Evolutionary conservation across 2,113 vertebrate species (phyloP), one percentile per base, ranked within the genome.

Genomic region (Microtus pennsylvanicus): DNA sequence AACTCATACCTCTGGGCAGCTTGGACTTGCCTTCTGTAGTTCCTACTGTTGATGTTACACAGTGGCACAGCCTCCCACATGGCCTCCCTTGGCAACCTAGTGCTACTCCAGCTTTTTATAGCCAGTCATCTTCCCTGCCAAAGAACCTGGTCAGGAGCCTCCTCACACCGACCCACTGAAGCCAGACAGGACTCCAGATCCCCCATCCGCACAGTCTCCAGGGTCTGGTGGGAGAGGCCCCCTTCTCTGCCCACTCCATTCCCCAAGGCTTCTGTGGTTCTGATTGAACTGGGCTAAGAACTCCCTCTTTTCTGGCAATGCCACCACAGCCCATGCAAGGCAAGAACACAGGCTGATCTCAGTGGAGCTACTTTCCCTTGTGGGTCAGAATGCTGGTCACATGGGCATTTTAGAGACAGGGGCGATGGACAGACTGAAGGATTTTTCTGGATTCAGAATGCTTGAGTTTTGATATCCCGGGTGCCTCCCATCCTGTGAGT

Each of bases 11-110:
- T 65, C 38, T 67, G n/a, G 26, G 28, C 14, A 45, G 14, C 58
- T 65, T 42, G 81, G 42, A 63, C n/a, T 5, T 5, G n/a, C 81
- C 81, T 42, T 26, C 33, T 14, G 0, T 13, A 8, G 42, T 65
- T 14, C 2, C 58, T 81, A 3, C 3, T 22, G 1, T 16, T 30
- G 33, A 28, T n/a, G 38, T 28, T 1, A n/a, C 33, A 14, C 2
- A 2, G 35, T 1, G 5, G 30, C 30, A 24, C 9, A n/a, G 3
- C 42, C 70, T 35, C 17, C 63, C 22, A n/a, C 35, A 21, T 38
- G 70, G 35, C 70, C 2, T 42, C 42, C n/a, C 61, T 8, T 9
- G 0, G 75, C 14, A 22, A 8, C 26, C 11, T 1, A 67, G 22
- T 42, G 16, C 0, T 0, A 3, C 22, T 61, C 35, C n/a, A 22